Evolutionary conservation across 1,140 invertebrate genomes (phyloP).

Genomic region (Aphaenogaster rudis): DNA sequence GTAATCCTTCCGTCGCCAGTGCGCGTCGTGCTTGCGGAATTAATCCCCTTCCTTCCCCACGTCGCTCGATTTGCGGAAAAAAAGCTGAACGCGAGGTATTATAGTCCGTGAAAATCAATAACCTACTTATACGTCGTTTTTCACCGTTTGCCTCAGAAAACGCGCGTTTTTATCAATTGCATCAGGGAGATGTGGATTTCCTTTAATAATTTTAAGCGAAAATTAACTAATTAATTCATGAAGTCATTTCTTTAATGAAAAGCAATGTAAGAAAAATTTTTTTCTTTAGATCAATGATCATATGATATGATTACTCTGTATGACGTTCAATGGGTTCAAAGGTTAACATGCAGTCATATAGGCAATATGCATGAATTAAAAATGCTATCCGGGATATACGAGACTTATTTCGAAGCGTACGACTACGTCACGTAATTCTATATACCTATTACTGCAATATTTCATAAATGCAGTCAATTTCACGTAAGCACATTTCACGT

Average conservation of each 20-base stretch:
- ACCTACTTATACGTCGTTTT: conserved; percentile 55
- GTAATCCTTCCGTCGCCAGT: conserved; percentile 52
- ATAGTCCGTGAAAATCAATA: conserved; percentile 61
- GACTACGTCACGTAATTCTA: conserved; percentile 23
- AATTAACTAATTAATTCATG: not conserved
- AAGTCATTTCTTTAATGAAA: not conserved
- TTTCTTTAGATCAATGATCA: not conserved
- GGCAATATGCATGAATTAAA: conserved; percentile 29
- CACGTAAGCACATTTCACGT: conserved; percentile 11
- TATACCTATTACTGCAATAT: conserved; percentile 6
- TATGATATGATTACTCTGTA: not conserved
- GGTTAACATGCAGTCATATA: conserved; percentile 3
- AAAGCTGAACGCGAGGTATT: conserved; percentile 43
- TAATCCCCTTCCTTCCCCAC: conserved; percentile 39
- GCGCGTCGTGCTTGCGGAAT: conserved; percentile 53
- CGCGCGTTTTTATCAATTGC: conserved; percentile 10
- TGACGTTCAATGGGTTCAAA: not conserved
- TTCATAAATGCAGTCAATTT: conserved; percentile 27
- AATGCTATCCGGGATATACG: not conserved
- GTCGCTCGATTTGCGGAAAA: conserved; percentile 44
- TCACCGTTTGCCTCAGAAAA: conserved; percentile 9
- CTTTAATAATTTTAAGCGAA: not conserved
- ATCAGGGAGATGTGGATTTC: not conserved
- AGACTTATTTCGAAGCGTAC: conserved; percentile 8
- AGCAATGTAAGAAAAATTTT: not conserved